Evolutionary conservation across 2,888 invertebrate species (phyloP).

Genomic region (Campoletis raptor): DNA sequence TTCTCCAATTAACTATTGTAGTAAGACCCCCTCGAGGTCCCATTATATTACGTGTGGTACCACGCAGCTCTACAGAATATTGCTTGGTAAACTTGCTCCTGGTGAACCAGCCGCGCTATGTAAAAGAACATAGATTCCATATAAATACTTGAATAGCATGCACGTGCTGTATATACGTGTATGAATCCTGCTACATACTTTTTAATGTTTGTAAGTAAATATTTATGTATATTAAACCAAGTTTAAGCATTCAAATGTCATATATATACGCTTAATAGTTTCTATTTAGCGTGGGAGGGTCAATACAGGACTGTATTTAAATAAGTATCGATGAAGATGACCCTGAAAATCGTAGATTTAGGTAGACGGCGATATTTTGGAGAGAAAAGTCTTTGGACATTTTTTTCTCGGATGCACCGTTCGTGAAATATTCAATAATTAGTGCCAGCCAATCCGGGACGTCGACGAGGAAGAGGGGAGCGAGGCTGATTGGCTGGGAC

Average conservation of each 20-base stretch:
- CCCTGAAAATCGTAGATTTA: neutral
- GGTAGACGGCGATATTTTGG: no score
- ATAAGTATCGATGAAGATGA: neutral
- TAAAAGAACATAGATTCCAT: slow-evolving; percentile 1
- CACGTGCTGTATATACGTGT: neutral
- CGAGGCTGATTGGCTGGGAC: no score
- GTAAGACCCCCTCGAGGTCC: slow-evolving; percentile 46
- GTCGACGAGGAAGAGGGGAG: no score
- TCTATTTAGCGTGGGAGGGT: neutral
- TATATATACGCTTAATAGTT: neutral
- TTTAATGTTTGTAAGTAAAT: neutral
- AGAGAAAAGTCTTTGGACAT: no score
- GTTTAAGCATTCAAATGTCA: neutral
- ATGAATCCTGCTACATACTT: neutral
- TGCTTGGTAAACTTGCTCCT: slow-evolving; percentile 21
- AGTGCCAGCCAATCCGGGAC: no score
- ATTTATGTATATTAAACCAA: neutral
- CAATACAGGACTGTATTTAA: neutral
- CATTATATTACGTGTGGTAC: slow-evolving; percentile 38
- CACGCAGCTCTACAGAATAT: neutral
- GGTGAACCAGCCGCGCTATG: slow-evolving; percentile 40
- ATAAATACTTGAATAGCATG: neutral
- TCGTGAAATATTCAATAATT: no score
- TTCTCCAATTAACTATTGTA: slow-evolving; percentile 73
- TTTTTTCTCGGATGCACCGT: no score